These are phyloP conservation scores for Melipona quadrifasciata DNA, from an alignment of 1,140 invertebrate genomes.

Conservation along the genomic window DNA sequence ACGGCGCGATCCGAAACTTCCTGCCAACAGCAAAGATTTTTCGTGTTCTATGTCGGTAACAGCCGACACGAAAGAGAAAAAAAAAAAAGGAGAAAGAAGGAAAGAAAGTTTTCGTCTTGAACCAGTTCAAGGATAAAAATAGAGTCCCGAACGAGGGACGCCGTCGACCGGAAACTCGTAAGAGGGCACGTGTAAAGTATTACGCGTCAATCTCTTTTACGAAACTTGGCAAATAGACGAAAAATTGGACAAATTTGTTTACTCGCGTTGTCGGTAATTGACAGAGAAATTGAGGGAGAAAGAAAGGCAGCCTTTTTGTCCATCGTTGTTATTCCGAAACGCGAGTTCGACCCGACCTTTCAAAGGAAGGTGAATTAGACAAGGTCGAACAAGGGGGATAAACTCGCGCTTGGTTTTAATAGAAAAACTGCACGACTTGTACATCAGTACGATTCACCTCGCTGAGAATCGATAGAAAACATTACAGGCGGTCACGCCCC, in stretches of 20 bases:
- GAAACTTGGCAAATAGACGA: neutral
- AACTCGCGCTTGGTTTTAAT: neutral
- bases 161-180: neutral
- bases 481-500: too few species aligned
- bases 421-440: too few species aligned
- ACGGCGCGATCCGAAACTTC: slow-evolving; percentile 33
- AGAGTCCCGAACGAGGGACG: slow-evolving; percentile 7
- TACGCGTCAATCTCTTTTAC: neutral
- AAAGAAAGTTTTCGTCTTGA: slow-evolving; percentile 16
- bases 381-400: neutral
- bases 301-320: too few species aligned
- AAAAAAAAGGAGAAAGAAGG: neutral
- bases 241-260: neutral
- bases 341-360: neutral
- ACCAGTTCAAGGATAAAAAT: slow-evolving; percentile 32
- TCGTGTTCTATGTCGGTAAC: slow-evolving; percentile 22
- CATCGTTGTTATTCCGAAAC: neutral
- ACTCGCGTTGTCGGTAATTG: neutral
- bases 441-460: too few species aligned
- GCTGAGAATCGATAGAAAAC: too few species aligned
- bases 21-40: slow-evolving; percentile 35
- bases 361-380: neutral
- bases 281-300: neutral
- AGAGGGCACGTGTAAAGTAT: neutral
- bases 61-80: neutral